phyloP scores from a whole-genome alignment of 2,888 invertebrate species.

The Cremastobaeus sp. region DNA sequence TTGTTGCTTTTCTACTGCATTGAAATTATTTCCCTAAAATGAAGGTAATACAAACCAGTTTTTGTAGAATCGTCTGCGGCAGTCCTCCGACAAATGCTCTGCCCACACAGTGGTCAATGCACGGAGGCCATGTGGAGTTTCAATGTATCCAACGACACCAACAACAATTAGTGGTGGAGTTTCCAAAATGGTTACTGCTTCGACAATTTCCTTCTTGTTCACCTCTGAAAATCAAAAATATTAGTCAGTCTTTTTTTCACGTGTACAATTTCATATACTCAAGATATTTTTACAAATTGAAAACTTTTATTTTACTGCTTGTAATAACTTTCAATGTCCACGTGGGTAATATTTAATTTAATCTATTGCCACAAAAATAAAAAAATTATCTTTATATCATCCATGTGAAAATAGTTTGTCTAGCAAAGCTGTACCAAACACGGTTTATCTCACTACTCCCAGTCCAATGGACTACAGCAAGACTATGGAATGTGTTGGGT shows the following conservation, averaged over 20 bases:
- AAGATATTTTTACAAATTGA: too few species aligned
- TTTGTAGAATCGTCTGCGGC: slow-evolving; percentile 99
- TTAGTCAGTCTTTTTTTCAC: background rate
- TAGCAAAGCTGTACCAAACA: slow-evolving; percentile 81
- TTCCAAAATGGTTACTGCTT: slow-evolving; percentile 98
- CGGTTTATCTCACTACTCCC: slow-evolving; percentile 86
- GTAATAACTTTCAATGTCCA: too few species aligned
- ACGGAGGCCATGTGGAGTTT: slow-evolving; percentile 97
- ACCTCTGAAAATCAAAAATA: slow-evolving; percentile 85
- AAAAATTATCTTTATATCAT: too few species aligned
- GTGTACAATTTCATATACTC: too few species aligned
- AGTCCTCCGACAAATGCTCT: slow-evolving; percentile 99
- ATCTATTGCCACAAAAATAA: too few species aligned
- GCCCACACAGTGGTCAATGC: slow-evolving; percentile 98
- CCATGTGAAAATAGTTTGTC: too few species aligned
- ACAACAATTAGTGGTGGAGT: slow-evolving; percentile 99
- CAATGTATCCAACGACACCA: slow-evolving; percentile 98
- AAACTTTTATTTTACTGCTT: background rate
- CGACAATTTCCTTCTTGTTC: slow-evolving; percentile 99
- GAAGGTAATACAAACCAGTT: slow-evolving; percentile 87
- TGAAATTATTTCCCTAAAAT: slow-evolving; percentile 53
- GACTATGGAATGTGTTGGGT: slow-evolving; percentile 87
- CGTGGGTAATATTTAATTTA: too few species aligned
- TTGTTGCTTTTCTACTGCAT: too few species aligned
- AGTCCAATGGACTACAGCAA: slow-evolving; percentile 84